These are phyloP conservation scores for Nansenia antarctica DNA, from an alignment of 2,113 vertebrate genomes.

Conservation along the genomic window DNA sequence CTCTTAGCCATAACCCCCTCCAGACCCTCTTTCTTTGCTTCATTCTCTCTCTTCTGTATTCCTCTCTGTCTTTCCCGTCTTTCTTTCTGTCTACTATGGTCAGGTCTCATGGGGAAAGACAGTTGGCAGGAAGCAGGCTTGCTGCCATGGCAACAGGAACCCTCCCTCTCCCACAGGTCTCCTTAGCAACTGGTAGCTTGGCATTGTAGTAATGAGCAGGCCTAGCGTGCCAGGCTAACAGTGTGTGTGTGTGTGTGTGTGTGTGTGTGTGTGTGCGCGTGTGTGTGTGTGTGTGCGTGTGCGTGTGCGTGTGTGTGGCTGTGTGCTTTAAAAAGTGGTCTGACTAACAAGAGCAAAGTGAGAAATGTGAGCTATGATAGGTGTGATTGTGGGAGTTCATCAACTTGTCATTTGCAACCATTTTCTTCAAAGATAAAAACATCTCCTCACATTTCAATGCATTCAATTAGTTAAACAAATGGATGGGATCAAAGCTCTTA, in stretches of 20 bases:
- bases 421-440: constrained; percentile 12
- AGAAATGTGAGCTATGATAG: constrained; percentile 13
- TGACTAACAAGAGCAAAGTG: constrained; percentile 34
- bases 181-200: constrained; percentile 82
- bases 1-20: constrained; percentile 59
- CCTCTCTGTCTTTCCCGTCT: constrained; percentile 7
- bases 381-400: constrained; percentile 35
- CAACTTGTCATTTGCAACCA: constrained; percentile 25
- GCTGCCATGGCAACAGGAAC: constrained; percentile 81
- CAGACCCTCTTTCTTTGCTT: constrained; percentile 35
- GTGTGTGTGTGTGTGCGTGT: constrained; percentile 22
- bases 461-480: constrained; percentile 24
- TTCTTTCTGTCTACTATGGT: constrained; percentile 67
- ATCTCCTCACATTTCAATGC: not conserved
- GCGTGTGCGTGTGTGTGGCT: constrained; percentile 4
- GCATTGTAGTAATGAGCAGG: constrained; percentile 79
- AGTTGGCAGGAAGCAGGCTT: constrained; percentile 79
- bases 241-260: constrained; percentile 43
- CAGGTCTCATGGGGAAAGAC: constrained; percentile 75
- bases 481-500: constrained; percentile 2
- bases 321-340: constrained; percentile 12
- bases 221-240: constrained; percentile 69
- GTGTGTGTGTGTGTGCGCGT: constrained; percentile 23
- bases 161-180: constrained; percentile 82
- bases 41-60: constrained; percentile 17